Evolutionary conservation across 2,888 invertebrate genomes (phyloP).

Genomic region (Leuctra nigra): DNA sequence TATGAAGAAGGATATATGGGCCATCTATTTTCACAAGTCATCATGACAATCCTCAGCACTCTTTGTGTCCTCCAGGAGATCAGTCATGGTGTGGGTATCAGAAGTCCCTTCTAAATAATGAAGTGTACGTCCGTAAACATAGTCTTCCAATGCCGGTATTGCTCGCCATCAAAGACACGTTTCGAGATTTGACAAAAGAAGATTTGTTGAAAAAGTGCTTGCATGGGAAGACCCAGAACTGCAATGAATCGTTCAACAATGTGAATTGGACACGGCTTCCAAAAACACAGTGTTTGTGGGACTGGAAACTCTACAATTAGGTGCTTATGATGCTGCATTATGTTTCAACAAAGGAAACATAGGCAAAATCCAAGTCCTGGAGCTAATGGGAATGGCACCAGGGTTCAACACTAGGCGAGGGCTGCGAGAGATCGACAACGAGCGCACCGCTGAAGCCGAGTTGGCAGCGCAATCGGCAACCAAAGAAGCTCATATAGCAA

Average conservation of each 20-base stretch:
- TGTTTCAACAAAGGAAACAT: background rate
- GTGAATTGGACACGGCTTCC: background rate
- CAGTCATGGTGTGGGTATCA: constrained; percentile 25
- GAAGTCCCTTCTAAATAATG: background rate
- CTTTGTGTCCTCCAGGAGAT: constrained; percentile 20
- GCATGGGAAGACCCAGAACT: constrained; percentile 20
- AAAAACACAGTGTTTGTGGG: background rate
- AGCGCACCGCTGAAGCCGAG: background rate
- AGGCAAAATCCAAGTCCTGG: background rate
- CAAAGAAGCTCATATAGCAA: background rate
- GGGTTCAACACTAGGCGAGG: background rate
- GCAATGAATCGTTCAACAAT: constrained; percentile 13
- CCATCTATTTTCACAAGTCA: constrained; percentile 24
- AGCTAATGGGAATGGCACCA: background rate
- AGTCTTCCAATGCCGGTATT: constrained; percentile 17
- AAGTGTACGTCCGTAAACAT: constrained; percentile 19
- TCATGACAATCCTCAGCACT: constrained; percentile 26
- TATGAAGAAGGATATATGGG: constrained; percentile 26
- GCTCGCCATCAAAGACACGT: constrained; percentile 24
- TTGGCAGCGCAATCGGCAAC: background rate
- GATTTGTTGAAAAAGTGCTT: constrained; percentile 19
- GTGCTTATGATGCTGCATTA: background rate
- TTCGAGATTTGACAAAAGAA: constrained; percentile 12
- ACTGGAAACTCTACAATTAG: background rate
- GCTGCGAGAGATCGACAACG: background rate